Base-by-base conservation (phyloP, 1,140 invertebrate genomes). In the Drosophila obscura region DNA sequence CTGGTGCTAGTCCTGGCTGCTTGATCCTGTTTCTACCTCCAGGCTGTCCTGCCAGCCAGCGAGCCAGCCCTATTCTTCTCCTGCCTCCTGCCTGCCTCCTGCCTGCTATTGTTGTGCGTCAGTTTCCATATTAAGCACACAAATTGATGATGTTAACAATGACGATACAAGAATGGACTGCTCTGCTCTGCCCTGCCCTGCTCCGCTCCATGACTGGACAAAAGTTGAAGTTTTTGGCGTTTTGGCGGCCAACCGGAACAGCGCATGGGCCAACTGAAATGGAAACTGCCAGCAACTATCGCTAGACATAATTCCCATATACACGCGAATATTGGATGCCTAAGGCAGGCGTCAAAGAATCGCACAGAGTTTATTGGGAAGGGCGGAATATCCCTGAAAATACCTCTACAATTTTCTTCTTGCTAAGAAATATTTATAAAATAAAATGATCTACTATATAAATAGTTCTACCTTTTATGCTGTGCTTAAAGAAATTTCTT, bases 91-190 rank as follows among this genome's bases (percentile, higher is more conserved):
- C 52, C 22, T 50, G 26, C n/a, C 52, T 53, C 62, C 61, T 80
- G 67, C 66, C 67, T 80, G 65, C 72, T 76, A 73, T 83, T 88
- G 83, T 83, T 80, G 83, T 87, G 83, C 79, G 83, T 87, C 83
- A 87, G 84, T 87, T 87, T 79, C 84, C 83, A 87, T 83, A 88
- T 87, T 89, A 87, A 87, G 84, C 84, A 82, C 83, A 87, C 83
- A 87, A 87, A 88, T 87, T 87, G 83, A 87, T 87, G 83, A 87
- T 87, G 83, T 87, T 87, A 88, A 88, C 83, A 88, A 87, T 87
- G 83, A 87, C 84, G 84, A 66, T 84, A 89, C 82, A 73, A 71
- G 82, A 87, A 82, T 82, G 61, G 76, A 78, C 75, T 74, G 48
- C 63, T 50, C 46, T 28, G 53, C 31, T 9, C 28, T 56, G 26